phyloP scores from a whole-genome alignment of 2,797 vertebrate genomes.

The Antennarius maculatus region DNA sequence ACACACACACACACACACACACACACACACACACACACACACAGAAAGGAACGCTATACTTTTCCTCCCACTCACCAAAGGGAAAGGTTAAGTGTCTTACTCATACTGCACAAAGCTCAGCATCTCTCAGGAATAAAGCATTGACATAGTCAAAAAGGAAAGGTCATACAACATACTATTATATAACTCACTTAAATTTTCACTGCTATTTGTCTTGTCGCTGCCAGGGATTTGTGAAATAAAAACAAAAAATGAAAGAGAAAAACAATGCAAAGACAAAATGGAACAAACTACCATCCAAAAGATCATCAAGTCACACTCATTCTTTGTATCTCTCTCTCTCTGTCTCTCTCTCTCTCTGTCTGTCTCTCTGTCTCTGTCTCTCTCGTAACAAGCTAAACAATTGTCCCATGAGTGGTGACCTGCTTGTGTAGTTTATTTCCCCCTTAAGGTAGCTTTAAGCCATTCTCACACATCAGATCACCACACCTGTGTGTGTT shows the following conservation, averaged over 20 bases:
- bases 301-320: slow-evolving; percentile 26
- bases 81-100: slow-evolving; percentile 34
- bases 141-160: slow-evolving; percentile 34
- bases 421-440: slow-evolving; percentile 75
- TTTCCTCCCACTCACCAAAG: neutral
- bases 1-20: neutral
- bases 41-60: neutral
- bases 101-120: slow-evolving; percentile 10
- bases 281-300: neutral
- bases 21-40: neutral
- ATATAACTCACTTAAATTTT: slow-evolving; percentile 31
- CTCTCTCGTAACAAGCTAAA: slow-evolving; percentile 39
- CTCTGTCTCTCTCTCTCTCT: neutral
- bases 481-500: slow-evolving; percentile 41
- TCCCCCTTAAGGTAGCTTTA: slow-evolving; percentile 70
- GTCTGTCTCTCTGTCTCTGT: neutral
- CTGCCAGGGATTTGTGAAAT: slow-evolving; percentile 16
- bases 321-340: slow-evolving; percentile 26
- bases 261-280: neutral
- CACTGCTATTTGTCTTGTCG: slow-evolving; percentile 17
- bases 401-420: slow-evolving; percentile 74
- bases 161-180: slow-evolving; percentile 33
- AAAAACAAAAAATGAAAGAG: neutral
- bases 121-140: slow-evolving; percentile 13
- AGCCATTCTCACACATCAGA: slow-evolving; percentile 75